Evolutionary conservation across 2,888 invertebrate genomes (phyloP).

Genomic region (Zaprionus obscuricornis): DNA sequence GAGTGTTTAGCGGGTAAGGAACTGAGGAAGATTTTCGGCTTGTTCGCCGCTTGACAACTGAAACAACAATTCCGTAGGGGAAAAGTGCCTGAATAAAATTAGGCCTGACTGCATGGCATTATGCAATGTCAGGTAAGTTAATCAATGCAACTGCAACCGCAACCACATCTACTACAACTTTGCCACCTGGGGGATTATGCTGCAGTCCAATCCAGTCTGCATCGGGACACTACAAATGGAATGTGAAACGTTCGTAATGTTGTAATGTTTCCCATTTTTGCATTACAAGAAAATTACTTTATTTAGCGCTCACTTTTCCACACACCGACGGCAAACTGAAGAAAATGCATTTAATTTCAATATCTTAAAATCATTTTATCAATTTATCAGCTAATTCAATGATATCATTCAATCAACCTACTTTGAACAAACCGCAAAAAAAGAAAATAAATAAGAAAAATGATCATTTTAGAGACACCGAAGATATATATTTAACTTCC

Average conservation of each 20-base stretch:
- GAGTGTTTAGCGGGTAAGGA: conserved; percentile 18
- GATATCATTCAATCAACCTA: conserved; percentile 54
- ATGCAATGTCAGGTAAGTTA: conserved; percentile 66
- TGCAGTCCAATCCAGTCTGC: conserved; percentile 11
- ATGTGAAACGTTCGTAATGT: conserved; percentile 46
- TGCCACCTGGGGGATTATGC: conserved; percentile 56
- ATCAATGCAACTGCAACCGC: conserved; percentile 63
- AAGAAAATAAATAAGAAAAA: background rate
- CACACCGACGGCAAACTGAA: conserved; percentile 33
- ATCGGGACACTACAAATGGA: conserved; percentile 28
- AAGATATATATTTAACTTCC: too few relatives aligned
- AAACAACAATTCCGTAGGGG: conserved; percentile 58
- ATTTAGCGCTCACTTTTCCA: conserved; percentile 45
- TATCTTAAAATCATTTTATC: conserved; percentile 18
- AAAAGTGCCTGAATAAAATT: conserved; percentile 62
- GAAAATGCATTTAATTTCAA: conserved; percentile 22
- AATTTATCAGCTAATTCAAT: conserved; percentile 64
- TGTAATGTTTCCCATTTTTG: conserved; percentile 51
- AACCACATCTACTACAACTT: conserved; percentile 23
- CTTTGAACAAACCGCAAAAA: background rate
- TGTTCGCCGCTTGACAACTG: conserved; percentile 51
- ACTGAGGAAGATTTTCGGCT: conserved; percentile 59
- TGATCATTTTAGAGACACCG: background rate
- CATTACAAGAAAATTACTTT: conserved; percentile 64
- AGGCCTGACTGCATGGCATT: conserved; percentile 44